A percentile compares a stretch with the other conserved stretches of the same genome.
Evolutionary conservation across 2,888 invertebrate genomes (phyloP).

Genomic region (Rotaria sp.): DNA sequence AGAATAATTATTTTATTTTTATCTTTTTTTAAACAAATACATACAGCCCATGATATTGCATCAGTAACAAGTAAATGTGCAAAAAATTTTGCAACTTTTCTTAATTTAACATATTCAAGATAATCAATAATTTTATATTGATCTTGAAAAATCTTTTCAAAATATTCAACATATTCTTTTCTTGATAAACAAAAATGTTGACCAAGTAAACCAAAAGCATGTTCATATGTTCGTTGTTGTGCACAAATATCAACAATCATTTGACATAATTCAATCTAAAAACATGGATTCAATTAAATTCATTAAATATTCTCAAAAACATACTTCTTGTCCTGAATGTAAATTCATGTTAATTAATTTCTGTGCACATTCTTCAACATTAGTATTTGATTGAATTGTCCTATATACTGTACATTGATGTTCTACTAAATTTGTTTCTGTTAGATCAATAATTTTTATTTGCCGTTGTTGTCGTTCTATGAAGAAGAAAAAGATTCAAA

Average conservation of each 20-base stretch:
- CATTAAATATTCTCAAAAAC: slow-evolving; percentile 17
- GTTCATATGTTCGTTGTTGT: slow-evolving; percentile 93
- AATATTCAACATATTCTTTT: slow-evolving; percentile 80
- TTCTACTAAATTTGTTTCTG: slow-evolving; percentile 88
- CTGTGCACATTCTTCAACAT: slow-evolving; percentile 97
- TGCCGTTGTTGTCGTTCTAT: no score
- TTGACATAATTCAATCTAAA: slow-evolving; percentile 74
- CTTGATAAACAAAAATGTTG: slow-evolving; percentile 89
- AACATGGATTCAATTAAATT: slow-evolving; percentile 31
- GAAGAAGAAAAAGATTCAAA: no score
- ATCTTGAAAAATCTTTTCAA: slow-evolving; percentile 86
- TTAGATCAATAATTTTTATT: slow-evolving; percentile 83
- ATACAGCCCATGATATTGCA: slow-evolving; percentile 79
- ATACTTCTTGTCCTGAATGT: slow-evolving; percentile 84
- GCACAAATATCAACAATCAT: slow-evolving; percentile 99
- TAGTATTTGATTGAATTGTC: slow-evolving; percentile 93
- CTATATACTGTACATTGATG: slow-evolving; percentile 87
- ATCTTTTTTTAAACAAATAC: slow-evolving; percentile 3
- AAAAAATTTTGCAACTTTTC: slow-evolving; percentile 93
- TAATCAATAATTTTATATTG: slow-evolving; percentile 85
- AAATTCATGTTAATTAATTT: slow-evolving; percentile 93
- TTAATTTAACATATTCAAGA: slow-evolving; percentile 82
- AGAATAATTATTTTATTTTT: no score
- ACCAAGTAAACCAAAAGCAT: no score
- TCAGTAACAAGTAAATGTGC: slow-evolving; percentile 90